Evolutionary conservation across 2,113 vertebrate genomes (phyloP).

Genomic region (Heterotis niloticus): DNA sequence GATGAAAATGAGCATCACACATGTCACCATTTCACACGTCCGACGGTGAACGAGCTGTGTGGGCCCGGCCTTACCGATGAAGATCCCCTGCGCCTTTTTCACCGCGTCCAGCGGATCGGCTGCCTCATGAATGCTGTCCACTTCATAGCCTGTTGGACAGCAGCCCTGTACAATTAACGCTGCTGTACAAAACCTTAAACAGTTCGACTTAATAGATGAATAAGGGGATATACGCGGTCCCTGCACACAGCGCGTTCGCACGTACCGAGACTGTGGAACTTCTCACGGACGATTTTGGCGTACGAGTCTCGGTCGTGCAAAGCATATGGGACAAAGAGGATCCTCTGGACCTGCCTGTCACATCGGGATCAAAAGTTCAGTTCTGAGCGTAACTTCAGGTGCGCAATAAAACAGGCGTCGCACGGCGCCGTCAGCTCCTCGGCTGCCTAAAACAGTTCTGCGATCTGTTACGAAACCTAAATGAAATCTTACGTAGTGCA

Average conservation of each 20-base stretch:
- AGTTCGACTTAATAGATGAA: background rate
- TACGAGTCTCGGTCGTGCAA: conserved; percentile 72
- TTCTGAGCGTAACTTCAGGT: background rate
- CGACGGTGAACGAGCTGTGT: background rate
- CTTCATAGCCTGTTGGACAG: conserved; percentile 65
- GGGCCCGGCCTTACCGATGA: conserved; percentile 66
- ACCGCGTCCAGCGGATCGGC: conserved; percentile 72
- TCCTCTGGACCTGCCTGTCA: conserved; percentile 65
- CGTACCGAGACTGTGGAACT: conserved; percentile 70
- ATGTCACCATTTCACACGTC: no score
- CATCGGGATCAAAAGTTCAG: background rate
- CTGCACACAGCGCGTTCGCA: background rate
- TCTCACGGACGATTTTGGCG: conserved; percentile 65
- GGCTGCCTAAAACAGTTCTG: no score
- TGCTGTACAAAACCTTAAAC: background rate
- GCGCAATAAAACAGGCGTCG: no score
- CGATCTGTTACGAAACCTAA: no score
- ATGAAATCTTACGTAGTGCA: no score
- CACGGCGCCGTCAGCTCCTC: no score
- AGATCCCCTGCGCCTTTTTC: conserved; percentile 73
- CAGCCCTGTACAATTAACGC: background rate
- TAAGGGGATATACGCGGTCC: background rate
- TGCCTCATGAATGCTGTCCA: conserved; percentile 78
- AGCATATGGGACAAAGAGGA: conserved; percentile 78
- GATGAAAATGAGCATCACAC: conserved; percentile 3